These are phyloP conservation scores for Meandrusa payeni DNA, from an alignment of 2,888 invertebrate species.

Conservation along the genomic window DNA sequence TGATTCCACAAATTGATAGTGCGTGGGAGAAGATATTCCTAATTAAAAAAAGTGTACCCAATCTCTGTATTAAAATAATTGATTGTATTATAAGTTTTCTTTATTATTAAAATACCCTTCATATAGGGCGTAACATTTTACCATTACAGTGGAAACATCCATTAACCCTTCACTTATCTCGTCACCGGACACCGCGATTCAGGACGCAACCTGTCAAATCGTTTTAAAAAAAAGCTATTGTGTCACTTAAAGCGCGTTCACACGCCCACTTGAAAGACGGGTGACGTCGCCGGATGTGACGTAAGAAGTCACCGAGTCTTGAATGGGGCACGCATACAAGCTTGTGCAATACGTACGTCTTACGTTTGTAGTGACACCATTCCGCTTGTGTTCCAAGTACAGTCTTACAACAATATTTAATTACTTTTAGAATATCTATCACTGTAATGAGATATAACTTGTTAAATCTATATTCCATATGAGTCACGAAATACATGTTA, in stretches of 20 bases:
- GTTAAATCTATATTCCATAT: too few relatives aligned
- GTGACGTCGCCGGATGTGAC: conserved; percentile 71
- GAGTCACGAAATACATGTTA: too few relatives aligned
- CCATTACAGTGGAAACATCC: conserved; percentile 35
- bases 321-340: conserved; percentile 66
- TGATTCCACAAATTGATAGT: too few relatives aligned
- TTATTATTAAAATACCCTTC: conserved; percentile 3
- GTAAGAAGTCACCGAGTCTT: conserved; percentile 60
- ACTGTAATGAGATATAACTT: too few relatives aligned
- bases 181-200: conserved; percentile 39
- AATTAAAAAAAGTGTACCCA: too few relatives aligned
- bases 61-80: too few relatives aligned
- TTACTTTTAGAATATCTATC: too few relatives aligned
- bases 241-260: conserved; percentile 55
- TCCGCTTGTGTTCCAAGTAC: neutral
- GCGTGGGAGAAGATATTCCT: too few relatives aligned
- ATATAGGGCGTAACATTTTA: conserved; percentile 4
- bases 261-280: conserved; percentile 69
- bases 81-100: neutral
- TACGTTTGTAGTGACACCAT: conserved; percentile 15
- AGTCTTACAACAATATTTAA: neutral
- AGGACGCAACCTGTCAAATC: conserved; percentile 56
- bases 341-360: conserved; percentile 29
- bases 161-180: conserved; percentile 58
- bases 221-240: conserved; percentile 38